A percentile compares a stretch with the other conserved stretches of the same genome.
Conservation (phyloP, 1,140 invertebrate species). For the Hypothenemus hampei region DNA sequence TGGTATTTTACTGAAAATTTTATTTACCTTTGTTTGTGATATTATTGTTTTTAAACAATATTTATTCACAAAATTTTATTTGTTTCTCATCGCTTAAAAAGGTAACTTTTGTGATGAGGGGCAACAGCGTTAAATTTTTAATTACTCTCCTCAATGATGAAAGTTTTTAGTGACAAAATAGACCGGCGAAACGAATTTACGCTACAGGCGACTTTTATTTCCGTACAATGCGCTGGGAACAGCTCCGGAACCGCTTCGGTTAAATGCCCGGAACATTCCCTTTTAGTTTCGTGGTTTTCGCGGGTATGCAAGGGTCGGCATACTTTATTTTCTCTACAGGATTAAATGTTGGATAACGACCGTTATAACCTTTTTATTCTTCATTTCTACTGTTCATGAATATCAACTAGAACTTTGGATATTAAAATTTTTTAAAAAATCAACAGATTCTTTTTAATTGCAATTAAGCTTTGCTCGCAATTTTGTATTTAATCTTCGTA, state of each 20-base stretch:
- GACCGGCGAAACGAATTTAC: too few relatives aligned
- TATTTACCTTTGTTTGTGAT: too few relatives aligned
- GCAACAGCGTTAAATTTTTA: too few relatives aligned
- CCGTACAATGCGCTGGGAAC: slow-evolving; percentile 10
- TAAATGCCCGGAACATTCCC: slow-evolving; percentile 22
- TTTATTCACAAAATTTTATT: too few relatives aligned
- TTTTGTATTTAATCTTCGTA: background rate
- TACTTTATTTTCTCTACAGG: slow-evolving; percentile 16
- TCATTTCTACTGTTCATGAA: background rate
- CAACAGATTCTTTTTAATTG: background rate
- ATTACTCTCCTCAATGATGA: too few relatives aligned
- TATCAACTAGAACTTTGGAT: background rate
- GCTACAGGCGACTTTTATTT: too few relatives aligned
- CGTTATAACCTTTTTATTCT: background rate
- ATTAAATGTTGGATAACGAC: slow-evolving; percentile 18
- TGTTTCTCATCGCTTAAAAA: too few relatives aligned
- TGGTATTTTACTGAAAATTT: too few relatives aligned
- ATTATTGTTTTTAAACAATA: too few relatives aligned
- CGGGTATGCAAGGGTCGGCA: slow-evolving; percentile 14
- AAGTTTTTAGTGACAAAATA: too few relatives aligned
- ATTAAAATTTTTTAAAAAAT: background rate
- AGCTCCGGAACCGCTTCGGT: slow-evolving; percentile 11
- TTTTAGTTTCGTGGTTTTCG: slow-evolving; percentile 20
- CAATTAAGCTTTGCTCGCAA: background rate
- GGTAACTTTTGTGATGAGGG: too few relatives aligned